These are phyloP conservation scores for Eulemur mongoz DNA, from an alignment of 2,797 vertebrate species.

Conservation along the genomic window DNA sequence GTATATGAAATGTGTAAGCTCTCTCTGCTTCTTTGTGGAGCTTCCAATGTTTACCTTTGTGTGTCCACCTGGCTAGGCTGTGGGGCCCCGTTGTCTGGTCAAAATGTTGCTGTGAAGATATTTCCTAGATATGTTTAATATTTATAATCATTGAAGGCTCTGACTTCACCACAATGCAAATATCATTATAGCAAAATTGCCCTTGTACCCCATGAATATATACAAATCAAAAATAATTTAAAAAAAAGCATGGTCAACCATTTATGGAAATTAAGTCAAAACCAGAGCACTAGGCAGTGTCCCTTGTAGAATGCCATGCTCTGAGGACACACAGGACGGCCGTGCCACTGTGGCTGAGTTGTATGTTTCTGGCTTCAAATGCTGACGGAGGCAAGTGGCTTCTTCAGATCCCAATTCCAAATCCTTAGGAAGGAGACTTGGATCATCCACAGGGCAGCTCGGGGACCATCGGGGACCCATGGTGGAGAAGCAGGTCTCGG, in stretches of 20 bases:
- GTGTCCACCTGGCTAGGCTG: background rate
- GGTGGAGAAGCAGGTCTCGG: background rate
- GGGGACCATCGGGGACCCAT: background rate
- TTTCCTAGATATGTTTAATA: background rate
- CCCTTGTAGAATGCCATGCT: background rate
- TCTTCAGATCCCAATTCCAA: background rate
- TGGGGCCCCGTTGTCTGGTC: background rate
- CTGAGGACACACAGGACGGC: rapidly evolving
- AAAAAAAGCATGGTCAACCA: background rate
- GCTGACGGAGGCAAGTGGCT: background rate
- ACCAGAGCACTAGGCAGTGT: background rate
- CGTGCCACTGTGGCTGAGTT: rapidly evolving
- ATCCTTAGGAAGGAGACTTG: background rate
- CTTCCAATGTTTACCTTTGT: background rate
- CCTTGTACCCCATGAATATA: too few relatives aligned
- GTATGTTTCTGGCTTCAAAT: background rate
- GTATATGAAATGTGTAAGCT: background rate
- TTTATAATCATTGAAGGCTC: too few relatives aligned
- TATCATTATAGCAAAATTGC: too few relatives aligned
- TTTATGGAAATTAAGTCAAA: background rate
- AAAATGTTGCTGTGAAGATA: background rate
- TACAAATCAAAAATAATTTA: too few relatives aligned
- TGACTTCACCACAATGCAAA: too few relatives aligned
- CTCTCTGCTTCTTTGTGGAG: background rate
- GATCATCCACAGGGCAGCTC: background rate